phyloP scores from a whole-genome alignment of 1,140 invertebrate genomes.

The Ctenoplectra terminalis region DNA sequence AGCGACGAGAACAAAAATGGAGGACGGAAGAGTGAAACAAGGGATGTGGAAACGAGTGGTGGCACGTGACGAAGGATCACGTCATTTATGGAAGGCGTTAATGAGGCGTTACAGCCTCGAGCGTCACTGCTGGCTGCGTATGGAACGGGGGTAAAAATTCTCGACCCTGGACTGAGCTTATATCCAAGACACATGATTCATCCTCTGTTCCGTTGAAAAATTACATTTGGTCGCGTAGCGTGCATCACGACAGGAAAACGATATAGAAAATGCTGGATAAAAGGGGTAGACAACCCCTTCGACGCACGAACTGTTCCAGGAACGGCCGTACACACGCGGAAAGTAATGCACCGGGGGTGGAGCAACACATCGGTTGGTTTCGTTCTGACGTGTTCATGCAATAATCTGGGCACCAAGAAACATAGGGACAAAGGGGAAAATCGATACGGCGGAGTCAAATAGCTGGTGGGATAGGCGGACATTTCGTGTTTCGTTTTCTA shows the following conservation, averaged over 20 bases:
- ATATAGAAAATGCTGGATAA: background rate
- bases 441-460: constrained; percentile 43
- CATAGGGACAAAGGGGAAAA: constrained; percentile 32
- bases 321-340: constrained; percentile 1
- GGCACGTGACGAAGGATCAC: constrained; percentile 66
- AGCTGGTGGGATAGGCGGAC: constrained; percentile 20
- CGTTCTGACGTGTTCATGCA: constrained; percentile 43
- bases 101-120: constrained; percentile 69
- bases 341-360: constrained; percentile 4
- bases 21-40: constrained; percentile 10
- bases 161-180: background rate
- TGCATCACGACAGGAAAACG: constrained; percentile 16
- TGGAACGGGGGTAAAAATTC: background rate
- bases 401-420: constrained; percentile 34
- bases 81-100: constrained; percentile 69
- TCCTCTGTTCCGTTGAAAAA: background rate
- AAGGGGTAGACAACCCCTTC: constrained; percentile 12
- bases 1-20: background rate
- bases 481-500: constrained; percentile 67
- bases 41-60: constrained; percentile 52
- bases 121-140: constrained; percentile 53
- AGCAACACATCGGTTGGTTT: constrained; percentile 24
- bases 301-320: constrained; percentile 6
- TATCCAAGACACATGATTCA: background rate
- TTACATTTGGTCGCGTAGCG: constrained; percentile 9